These are phyloP conservation scores for Zenarchopterus dispar DNA, from an alignment of 2,797 vertebrate species.

Conservation along the genomic window DNA sequence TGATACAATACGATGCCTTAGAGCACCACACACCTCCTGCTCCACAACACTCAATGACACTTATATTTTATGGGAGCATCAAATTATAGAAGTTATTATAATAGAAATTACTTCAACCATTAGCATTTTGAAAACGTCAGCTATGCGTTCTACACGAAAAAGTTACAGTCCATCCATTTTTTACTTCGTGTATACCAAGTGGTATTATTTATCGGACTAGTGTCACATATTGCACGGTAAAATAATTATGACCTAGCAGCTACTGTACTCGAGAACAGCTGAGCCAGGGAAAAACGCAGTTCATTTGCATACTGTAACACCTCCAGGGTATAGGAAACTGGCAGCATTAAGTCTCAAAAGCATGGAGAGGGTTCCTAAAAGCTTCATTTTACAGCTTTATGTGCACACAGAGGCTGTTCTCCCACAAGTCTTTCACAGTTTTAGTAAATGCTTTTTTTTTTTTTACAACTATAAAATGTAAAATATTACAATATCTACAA, in stretches of 20 bases:
- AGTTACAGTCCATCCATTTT: neutral
- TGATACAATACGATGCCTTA: conserved; percentile 2
- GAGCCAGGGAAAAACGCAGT: conserved; percentile 22
- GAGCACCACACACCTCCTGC: neutral
- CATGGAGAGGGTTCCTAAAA: conserved; percentile 24
- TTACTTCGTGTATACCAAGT: neutral
- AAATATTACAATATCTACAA: no score
- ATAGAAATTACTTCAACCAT: neutral
- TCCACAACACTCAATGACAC: conserved; percentile 2
- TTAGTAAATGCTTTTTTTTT: neutral
- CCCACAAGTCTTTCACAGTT: neutral
- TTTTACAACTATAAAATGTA: neutral
- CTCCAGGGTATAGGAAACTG: conserved; percentile 60
- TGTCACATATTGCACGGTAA: conserved; percentile 62
- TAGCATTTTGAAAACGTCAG: neutral
- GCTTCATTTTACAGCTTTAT: conserved; percentile 12
- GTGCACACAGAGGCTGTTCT: neutral
- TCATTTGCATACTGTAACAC: conserved; percentile 64
- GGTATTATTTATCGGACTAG: conserved; percentile 20
- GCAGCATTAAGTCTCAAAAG: conserved; percentile 34
- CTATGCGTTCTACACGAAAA: neutral
- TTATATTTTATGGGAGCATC: neutral
- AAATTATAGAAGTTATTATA: neutral
- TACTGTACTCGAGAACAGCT: conserved; percentile 38
- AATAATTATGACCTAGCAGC: conserved; percentile 67